Base-by-base conservation (phyloP, 2,888 invertebrate species). In the Neoascia interrupta region DNA sequence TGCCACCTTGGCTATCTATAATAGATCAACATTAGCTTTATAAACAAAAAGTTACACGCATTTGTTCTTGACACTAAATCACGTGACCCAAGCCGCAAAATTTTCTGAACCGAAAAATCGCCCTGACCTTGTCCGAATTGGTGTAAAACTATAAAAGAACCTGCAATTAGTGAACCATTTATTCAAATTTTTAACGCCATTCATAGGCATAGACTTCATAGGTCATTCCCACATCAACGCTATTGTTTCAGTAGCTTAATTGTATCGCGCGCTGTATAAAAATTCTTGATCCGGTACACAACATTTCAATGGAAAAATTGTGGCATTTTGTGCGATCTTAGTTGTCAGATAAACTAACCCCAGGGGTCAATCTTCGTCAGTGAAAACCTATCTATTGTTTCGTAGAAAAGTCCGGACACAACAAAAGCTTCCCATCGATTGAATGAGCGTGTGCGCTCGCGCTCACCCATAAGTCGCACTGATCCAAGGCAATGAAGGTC, bases 301-400 rank as follows among this genome's bases (percentile, higher is more conserved):
- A 28, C 37, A 43, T 58, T 73, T 73, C 19, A n/a, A 64, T 45
- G 19, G 21, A 18, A 31, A 39, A 47, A 58, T 37, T 13, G 41
- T 75, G 63, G 70, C 75, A 75, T 70, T 70, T 63, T 56, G 56
- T 56, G 51, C 34, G 75, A 75, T 70, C 70, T 63, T 36, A 70
- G 49, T 58, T 75, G 75, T 75, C 75, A 70, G 75, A 75, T 75
- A 75, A 75, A 69, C 70, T 63, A 63, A 75, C 75, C 70, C 70
- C 31, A 75, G 56, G 63, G 75, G 75, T 75, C 75, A 69, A 70
- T 75, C 75, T 70, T 75, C 70, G 51, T 70, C 63, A 75, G 69
- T 75, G 56, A 34, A 49, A 28, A 28, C 21, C 37, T 28, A 11
- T 56, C 72, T 63, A 69, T 70, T 70, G 75, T 75, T 63, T 56